A percentile compares a stretch with the other conserved stretches of the same genome.
These are phyloP conservation scores for Ellobius talpinus DNA, from an alignment of 2,113 vertebrate genomes.

Conservation along the genomic window DNA sequence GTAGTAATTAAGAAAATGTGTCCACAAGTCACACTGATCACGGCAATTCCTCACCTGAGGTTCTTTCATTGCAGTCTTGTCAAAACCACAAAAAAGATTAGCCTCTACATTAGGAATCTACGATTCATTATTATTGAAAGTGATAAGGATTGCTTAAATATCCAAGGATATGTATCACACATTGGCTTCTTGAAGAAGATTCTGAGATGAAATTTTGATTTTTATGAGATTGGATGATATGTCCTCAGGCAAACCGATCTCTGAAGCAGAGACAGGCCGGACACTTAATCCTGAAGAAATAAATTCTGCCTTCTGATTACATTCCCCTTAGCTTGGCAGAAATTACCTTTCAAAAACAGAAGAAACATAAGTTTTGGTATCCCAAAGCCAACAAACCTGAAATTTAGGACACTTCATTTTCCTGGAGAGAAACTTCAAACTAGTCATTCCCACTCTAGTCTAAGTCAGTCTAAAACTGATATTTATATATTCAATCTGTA, in stretches of 20 bases:
- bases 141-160: neutral
- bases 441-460: neutral
- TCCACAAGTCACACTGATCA: neutral
- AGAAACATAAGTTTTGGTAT: neutral
- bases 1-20: neutral
- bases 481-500: neutral
- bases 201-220: neutral
- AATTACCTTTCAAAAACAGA: neutral
- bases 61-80: neutral
- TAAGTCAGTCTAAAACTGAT: neutral
- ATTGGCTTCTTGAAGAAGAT: neutral
- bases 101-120: neutral
- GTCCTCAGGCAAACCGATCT: neutral
- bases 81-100: neutral
- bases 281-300: neutral
- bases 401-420: neutral
- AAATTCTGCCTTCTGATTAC: neutral
- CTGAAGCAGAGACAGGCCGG: neutral
- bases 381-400: neutral
- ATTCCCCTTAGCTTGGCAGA: neutral
- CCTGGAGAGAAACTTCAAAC: neutral
- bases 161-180: neutral
- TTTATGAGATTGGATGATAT: neutral
- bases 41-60: neutral
- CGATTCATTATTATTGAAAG: neutral